phyloP scores from a whole-genome alignment of 2,113 vertebrate species.

The Athene cunicularia region DNA sequence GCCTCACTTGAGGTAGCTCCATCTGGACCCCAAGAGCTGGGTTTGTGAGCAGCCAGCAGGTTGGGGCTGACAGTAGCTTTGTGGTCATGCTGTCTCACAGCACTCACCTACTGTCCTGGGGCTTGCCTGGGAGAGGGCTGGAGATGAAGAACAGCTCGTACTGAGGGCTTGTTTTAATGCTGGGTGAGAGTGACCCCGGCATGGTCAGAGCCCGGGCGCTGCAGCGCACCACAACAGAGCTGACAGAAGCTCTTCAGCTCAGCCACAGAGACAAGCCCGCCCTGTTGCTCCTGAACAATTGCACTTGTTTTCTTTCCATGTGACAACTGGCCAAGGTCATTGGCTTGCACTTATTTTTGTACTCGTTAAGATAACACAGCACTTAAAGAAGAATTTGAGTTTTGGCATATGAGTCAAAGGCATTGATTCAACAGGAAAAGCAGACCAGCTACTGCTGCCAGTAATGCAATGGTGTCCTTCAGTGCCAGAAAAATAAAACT shows the following conservation, averaged over 20 bases:
- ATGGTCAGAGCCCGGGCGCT: fast-evolving
- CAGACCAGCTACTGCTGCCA: background rate
- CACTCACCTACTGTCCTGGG: background rate
- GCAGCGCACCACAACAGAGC: background rate
- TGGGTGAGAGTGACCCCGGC: background rate
- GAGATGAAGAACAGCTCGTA: background rate
- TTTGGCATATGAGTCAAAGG: background rate
- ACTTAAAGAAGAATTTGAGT: background rate
- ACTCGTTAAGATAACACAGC: background rate
- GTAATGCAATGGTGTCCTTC: background rate
- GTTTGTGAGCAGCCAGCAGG: background rate
- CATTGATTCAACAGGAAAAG: background rate
- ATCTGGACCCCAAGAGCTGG: background rate
- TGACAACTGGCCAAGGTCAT: background rate
- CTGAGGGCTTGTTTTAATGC: background rate
- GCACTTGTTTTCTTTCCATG: background rate
- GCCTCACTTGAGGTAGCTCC: background rate
- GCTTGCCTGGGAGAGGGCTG: background rate
- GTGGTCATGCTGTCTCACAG: background rate
- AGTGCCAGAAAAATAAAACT: background rate
- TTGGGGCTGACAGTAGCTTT: background rate
- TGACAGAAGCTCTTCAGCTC: background rate
- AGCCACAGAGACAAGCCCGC: background rate
- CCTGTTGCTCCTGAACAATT: background rate
- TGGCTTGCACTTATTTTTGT: background rate